Evolutionary conservation across 2,797 vertebrate genomes (phyloP).

Genomic region (Anguilla obscura): DNA sequence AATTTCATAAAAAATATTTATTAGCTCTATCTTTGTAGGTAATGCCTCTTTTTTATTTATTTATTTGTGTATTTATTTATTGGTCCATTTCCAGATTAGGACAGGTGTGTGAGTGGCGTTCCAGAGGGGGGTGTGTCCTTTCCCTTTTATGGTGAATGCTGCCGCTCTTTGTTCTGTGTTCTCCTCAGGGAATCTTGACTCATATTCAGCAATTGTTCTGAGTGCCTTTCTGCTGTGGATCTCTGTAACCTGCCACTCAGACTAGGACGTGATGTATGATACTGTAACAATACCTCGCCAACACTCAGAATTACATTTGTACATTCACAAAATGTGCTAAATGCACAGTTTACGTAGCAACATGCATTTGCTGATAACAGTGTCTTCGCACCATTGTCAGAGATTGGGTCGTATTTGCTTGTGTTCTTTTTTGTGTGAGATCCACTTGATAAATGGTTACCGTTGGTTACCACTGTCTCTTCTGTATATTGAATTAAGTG

Average conservation of each 20-base stretch:
- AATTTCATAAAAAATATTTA: not conserved
- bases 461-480: not conserved
- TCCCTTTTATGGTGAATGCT: not conserved
- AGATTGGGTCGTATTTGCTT: not conserved
- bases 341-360: not conserved
- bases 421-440: not conserved
- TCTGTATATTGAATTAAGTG: not conserved
- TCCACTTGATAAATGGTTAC: not conserved
- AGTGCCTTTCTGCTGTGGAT: conserved; percentile 25
- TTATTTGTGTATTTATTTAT: too few relatives aligned
- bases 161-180: not conserved
- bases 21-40: not conserved
- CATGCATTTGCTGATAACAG: not conserved
- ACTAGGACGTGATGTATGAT: not conserved
- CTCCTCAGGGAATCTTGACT: conserved; percentile 36
- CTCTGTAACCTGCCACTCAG: not conserved
- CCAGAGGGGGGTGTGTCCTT: not conserved
- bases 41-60: not conserved
- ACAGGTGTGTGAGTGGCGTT: not conserved
- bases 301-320: not conserved
- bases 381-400: not conserved
- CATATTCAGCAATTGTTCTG: conserved; percentile 47
- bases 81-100: not conserved
- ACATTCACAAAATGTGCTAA: not conserved
- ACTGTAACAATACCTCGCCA: not conserved